These are phyloP conservation scores for Spialia ferax DNA, from an alignment of 2,888 invertebrate species.

Conservation along the genomic window DNA sequence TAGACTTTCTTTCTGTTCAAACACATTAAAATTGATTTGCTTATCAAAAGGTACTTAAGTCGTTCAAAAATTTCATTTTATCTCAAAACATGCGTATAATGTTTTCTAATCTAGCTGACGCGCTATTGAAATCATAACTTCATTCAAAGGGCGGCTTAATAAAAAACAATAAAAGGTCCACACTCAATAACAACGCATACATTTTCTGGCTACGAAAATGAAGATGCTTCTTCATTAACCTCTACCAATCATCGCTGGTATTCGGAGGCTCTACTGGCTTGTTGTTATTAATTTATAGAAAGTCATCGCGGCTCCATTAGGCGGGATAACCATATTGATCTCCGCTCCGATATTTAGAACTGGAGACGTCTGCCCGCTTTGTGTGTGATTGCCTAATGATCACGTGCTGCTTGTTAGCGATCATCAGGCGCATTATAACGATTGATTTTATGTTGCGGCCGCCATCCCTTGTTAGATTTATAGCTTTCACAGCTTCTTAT, in stretches of 20 bases:
- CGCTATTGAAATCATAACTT: slow-evolving; percentile 35
- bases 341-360: slow-evolving; percentile 65
- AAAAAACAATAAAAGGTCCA: slow-evolving; percentile 59
- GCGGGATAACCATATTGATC: slow-evolving; percentile 81
- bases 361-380: slow-evolving; percentile 61
- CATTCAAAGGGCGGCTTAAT: slow-evolving; percentile 28
- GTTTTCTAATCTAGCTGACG: slow-evolving; percentile 32
- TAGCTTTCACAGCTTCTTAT: slow-evolving; percentile 75
- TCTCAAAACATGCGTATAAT: slow-evolving; percentile 32
- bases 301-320: slow-evolving; percentile 84
- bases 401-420: slow-evolving; percentile 82
- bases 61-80: slow-evolving; percentile 24
- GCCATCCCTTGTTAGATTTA: slow-evolving; percentile 72
- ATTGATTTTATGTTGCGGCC: slow-evolving; percentile 70
- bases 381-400: slow-evolving; percentile 80
- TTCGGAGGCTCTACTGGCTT: slow-evolving; percentile 63
- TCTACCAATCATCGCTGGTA: slow-evolving; percentile 73
- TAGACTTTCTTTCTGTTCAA: slow-evolving; percentile 47
- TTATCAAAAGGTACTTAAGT: slow-evolving; percentile 8
- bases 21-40: slow-evolving; percentile 15
- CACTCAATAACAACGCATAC: slow-evolving; percentile 65
- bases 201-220: slow-evolving; percentile 66
- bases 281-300: slow-evolving; percentile 86
- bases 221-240: slow-evolving; percentile 81
- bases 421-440: slow-evolving; percentile 73